Base-by-base conservation (phyloP, 2,113 vertebrate species). In the Eubucco bourcierii region DNA sequence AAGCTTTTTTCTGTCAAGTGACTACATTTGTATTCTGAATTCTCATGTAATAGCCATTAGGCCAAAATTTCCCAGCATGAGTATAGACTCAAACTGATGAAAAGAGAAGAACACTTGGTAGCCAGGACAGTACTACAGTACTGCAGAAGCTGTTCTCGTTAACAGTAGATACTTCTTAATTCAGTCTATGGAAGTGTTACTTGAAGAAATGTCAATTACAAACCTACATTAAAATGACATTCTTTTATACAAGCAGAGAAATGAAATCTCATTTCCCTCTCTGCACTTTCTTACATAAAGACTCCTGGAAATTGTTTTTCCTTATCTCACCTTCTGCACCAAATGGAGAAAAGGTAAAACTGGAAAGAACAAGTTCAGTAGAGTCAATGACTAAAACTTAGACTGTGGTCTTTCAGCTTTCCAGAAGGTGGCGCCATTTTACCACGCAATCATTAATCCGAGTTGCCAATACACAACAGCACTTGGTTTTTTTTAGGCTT, bases 351-450 rank as follows among this genome's bases (percentile, higher is more conserved):
- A 72, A 71, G 41, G 4, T 37, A 74, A 64, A 7, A 20, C 82
- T 3, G 4, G 4, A 81, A 78, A 87, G 18, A 39, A 2, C n/a
- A 55, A 14, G 6, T 25, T 65, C 21, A 12, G 6, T 53, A 15
- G 84, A 64, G 7, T 61, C 18, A 72, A 58, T 21, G 5, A 83
- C 11, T 6, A 67, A 64, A 85, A 72, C 6, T 39, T 52, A 89
- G 31, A 37, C 47, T 12, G 20, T 33, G 27, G 27, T 7, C 28
- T 33, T 18, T 2, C 15, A 72, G 9, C 3, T 65, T 72, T 68
- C 88, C 90, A 94, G 73, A 34, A 95, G 77, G 28, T 93, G 90
- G 83, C 90, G 88, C 33, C 55, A 91, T 24, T 39, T 47, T 17
- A 60, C 37, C 16, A 64, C 1, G 4, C 11, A 33, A 71, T 53